Conservation (phyloP, 2,888 invertebrate genomes). For the Nesidiocoris tenuis region DNA sequence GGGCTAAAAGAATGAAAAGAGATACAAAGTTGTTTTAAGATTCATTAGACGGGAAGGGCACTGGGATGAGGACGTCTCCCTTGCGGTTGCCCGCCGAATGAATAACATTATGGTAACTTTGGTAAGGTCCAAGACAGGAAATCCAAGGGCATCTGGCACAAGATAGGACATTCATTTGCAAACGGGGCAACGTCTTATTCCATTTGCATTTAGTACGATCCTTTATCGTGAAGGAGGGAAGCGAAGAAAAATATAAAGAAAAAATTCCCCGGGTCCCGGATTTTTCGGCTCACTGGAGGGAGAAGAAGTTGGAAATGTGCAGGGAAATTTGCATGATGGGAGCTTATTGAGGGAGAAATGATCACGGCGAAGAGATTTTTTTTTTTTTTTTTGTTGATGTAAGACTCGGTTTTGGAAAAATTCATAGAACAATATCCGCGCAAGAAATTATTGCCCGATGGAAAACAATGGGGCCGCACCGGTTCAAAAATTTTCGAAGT, state of each 20-base stretch:
- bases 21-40: conserved; percentile 45
- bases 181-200: conserved; percentile 33
- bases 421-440: too few species aligned
- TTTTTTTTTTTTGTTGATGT: neutral
- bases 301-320: neutral
- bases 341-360: neutral
- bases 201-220: conserved; percentile 48
- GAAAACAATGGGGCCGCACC: too few species aligned
- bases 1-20: too few species aligned
- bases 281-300: neutral
- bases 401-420: too few species aligned
- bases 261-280: neutral
- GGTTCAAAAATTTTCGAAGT: too few species aligned
- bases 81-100: conserved; percentile 28
- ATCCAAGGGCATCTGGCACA: conserved; percentile 14
- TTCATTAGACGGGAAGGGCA: conserved; percentile 36
- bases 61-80: neutral
- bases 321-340: neutral
- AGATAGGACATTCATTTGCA: conserved; percentile 43
- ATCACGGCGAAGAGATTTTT: too few species aligned
- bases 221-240: conserved; percentile 43
- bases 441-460: too few species aligned
- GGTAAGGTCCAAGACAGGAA: conserved; percentile 21
- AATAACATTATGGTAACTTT: conserved; percentile 36
- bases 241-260: conserved; percentile 4